Percentiles rank a stretch among this genome's conserved stretches.
phyloP scores from a whole-genome alignment of 2,888 invertebrate species.

The Octodonta nipae region DNA sequence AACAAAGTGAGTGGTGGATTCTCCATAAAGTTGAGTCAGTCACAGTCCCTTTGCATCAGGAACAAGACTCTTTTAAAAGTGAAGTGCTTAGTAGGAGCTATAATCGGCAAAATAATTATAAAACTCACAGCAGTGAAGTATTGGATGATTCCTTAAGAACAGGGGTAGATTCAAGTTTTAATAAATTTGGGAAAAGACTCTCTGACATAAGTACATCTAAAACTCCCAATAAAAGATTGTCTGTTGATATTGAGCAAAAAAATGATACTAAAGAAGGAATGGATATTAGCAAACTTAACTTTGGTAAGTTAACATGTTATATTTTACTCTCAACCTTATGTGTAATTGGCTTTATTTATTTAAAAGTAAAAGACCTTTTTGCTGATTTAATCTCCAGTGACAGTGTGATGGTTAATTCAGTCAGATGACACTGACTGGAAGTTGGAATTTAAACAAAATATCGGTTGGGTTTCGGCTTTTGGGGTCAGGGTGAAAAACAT shows the following conservation, averaged over 20 bases:
- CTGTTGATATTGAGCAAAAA: conserved; percentile 12
- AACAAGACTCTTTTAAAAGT: conserved; percentile 9
- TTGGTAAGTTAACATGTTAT: too few species aligned
- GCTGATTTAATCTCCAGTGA: too few species aligned
- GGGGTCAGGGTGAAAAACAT: too few species aligned
- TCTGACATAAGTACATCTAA: conserved; percentile 23
- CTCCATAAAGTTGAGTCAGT: conserved; percentile 45
- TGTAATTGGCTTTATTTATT: too few species aligned
- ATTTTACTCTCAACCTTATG: too few species aligned
- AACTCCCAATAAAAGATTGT: conserved; percentile 17
- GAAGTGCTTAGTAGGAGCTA: conserved; percentile 13
- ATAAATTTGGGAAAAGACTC: conserved; percentile 22
- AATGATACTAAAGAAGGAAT: too few species aligned
- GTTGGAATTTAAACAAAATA: conserved; percentile 8
- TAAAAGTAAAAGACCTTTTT: too few species aligned
- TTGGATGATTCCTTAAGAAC: conserved; percentile 25
- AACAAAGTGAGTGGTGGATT: conserved; percentile 41
- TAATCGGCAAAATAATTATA: conserved; percentile 12
- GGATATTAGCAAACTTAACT: too few species aligned
- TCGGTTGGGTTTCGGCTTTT: too few species aligned
- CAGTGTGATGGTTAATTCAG: too few species aligned
- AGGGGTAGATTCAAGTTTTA: conserved; percentile 19
- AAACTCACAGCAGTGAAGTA: conserved; percentile 17
- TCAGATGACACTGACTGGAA: too few species aligned
- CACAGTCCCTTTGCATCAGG: conserved; percentile 4